phyloP scores from a whole-genome alignment of 2,888 invertebrate species.

The Sinodicranocentrus sp. region DNA sequence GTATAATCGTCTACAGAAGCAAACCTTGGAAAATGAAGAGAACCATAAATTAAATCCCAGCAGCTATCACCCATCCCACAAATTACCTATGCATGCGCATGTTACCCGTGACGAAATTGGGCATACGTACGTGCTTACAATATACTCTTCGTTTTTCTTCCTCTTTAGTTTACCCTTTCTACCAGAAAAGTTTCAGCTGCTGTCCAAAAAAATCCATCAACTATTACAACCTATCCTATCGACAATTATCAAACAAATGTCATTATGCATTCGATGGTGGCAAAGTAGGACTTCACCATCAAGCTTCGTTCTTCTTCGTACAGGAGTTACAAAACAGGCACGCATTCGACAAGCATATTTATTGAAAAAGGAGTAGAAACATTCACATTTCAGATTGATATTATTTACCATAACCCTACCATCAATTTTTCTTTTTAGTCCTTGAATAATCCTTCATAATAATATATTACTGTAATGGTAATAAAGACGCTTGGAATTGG shows the following conservation, averaged over 20 bases:
- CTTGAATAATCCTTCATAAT: slow-evolving; percentile 65
- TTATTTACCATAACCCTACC: slow-evolving; percentile 37
- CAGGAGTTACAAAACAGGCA: not conserved
- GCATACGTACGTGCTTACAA: not conserved
- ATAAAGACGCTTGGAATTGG: slow-evolving; percentile 43
- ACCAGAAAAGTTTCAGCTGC: slow-evolving; percentile 35
- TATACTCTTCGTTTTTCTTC: slow-evolving; percentile 3
- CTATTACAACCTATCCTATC: slow-evolving; percentile 8
- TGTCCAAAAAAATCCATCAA: slow-evolving; percentile 20
- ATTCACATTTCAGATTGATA: slow-evolving; percentile 11
- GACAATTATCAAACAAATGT: slow-evolving; percentile 46
- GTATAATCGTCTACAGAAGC: too few species aligned
- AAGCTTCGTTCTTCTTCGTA: not conserved
- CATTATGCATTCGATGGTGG: slow-evolving; percentile 39
- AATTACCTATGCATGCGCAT: slow-evolving; percentile 26
- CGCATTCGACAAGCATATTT: not conserved
- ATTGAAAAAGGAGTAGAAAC: not conserved
- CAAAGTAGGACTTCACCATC: slow-evolving; percentile 9
- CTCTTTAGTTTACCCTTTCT: slow-evolving; percentile 21
- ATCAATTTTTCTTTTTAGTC: slow-evolving; percentile 55
- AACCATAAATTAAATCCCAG: slow-evolving; percentile 24
- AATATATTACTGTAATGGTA: slow-evolving; percentile 44
- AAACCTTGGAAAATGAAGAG: too few species aligned
- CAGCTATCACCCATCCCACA: not conserved
- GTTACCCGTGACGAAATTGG: slow-evolving; percentile 21